A percentile compares a stretch with the other conserved stretches of the same genome.
Evolutionary conservation across 2,888 invertebrate species (phyloP).

Genomic region (Rhyacophila evoluta): DNA sequence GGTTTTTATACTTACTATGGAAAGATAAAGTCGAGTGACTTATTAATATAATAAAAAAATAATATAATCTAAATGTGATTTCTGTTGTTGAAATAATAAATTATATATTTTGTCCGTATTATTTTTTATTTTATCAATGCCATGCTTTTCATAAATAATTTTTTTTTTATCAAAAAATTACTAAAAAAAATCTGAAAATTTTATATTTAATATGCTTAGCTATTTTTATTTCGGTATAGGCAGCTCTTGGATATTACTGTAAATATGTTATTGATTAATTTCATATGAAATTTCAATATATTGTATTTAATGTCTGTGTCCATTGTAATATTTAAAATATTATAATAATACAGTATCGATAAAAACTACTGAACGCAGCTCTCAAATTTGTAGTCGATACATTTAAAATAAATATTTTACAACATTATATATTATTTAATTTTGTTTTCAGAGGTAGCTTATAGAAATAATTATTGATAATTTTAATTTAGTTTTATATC

Average conservation of each 20-base stretch:
- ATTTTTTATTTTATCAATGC: background rate
- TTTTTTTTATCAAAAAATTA: background rate
- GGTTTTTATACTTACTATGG: slow-evolving; percentile 16
- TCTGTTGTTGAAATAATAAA: background rate
- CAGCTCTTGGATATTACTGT: background rate
- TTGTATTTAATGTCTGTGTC: slow-evolving; percentile 36
- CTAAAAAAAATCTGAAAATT: background rate
- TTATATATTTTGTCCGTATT: background rate
- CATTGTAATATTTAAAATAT: slow-evolving; percentile 37
- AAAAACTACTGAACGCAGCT: no score
- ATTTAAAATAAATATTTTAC: background rate
- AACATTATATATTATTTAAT: background rate
- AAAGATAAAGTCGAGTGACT: slow-evolving; percentile 17
- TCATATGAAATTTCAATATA: background rate
- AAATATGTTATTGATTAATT: background rate
- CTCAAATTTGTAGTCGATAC: no score
- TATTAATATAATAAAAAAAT: background rate
- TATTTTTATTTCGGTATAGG: background rate
- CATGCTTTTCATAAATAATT: background rate
- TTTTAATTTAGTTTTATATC: background rate
- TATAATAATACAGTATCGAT: background rate
- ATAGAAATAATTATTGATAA: background rate
- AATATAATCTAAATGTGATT: slow-evolving; percentile 11
- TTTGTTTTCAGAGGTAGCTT: background rate
- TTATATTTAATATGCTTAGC: background rate